Conservation (phyloP, 2,797 vertebrate genomes). For the Siniperca undulata region DNA sequence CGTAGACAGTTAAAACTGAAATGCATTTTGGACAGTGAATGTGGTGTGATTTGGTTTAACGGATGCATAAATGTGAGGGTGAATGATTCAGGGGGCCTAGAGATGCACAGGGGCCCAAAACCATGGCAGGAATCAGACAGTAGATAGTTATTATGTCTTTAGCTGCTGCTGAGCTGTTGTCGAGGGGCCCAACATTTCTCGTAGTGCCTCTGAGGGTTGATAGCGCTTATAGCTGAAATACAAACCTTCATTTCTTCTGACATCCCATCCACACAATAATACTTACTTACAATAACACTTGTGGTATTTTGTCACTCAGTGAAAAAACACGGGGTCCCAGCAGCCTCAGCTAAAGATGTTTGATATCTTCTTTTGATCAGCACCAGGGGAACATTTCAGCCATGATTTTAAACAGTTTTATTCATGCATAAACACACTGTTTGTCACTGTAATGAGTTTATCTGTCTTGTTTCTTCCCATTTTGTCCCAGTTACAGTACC, state of each 20-base stretch:
- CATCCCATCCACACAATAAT: neutral
- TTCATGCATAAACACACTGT: slow-evolving; percentile 61
- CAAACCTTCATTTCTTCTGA: neutral
- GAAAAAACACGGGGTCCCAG: neutral
- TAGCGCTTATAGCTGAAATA: neutral
- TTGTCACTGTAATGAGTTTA: slow-evolving; percentile 66
- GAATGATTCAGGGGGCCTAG: neutral
- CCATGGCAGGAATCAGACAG: accelerated
- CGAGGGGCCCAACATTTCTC: no score
- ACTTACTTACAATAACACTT: neutral
- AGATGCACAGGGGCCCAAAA: neutral
- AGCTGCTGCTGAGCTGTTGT: no score
- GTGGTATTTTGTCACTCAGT: neutral
- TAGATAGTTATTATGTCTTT: no score
- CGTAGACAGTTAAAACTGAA: neutral
- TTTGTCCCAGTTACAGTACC: slow-evolving; percentile 67
- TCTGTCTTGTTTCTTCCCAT: slow-evolving; percentile 51
- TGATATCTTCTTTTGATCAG: slow-evolving; percentile 45
- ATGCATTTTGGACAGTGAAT: neutral
- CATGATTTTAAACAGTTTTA: slow-evolving; percentile 51
- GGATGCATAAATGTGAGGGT: neutral
- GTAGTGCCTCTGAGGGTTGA: neutral
- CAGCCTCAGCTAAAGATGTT: slow-evolving; percentile 15
- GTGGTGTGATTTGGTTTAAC: neutral
- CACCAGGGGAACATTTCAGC: slow-evolving; percentile 53